Percentiles rank a stretch among this genome's conserved stretches.
Evolutionary conservation across 2,797 vertebrate genomes (phyloP).

Genomic region (Anolis apletophallus): DNA sequence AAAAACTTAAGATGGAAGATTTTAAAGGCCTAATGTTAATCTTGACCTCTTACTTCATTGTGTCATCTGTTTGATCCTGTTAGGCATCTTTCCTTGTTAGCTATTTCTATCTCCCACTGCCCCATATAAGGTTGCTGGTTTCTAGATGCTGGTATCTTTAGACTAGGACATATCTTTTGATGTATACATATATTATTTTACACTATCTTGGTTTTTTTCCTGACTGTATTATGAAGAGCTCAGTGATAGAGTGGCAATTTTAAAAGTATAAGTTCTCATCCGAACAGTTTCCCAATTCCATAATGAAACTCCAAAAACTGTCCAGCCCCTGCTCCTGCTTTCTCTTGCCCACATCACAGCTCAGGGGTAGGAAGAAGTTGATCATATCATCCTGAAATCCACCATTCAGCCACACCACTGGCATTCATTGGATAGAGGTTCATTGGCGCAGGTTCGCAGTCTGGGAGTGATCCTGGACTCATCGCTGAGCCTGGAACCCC

Average conservation of each 20-base stretch:
- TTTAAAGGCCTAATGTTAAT: slow-evolving; percentile 23
- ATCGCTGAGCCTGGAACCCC: too few species aligned
- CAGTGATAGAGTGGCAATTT: not conserved
- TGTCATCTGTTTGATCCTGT: slow-evolving; percentile 1
- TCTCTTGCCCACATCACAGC: too few species aligned
- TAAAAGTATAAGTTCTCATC: not conserved
- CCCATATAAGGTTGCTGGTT: too few species aligned
- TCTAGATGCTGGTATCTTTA: not conserved
- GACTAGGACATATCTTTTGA: not conserved
- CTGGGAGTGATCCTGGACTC: too few species aligned
- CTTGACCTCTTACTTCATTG: slow-evolving; percentile 9
- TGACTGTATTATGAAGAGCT: not conserved
- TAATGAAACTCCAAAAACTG: not conserved
- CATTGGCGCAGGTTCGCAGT: too few species aligned
- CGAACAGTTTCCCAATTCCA: not conserved
- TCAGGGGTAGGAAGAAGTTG: too few species aligned
- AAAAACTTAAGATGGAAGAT: not conserved
- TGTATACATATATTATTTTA: not conserved
- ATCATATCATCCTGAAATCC: too few species aligned
- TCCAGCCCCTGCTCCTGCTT: too few species aligned
- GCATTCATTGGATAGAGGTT: too few species aligned
- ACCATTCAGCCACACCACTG: too few species aligned
- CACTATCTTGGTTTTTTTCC: not conserved
- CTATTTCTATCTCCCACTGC: not conserved
- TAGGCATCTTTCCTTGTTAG: not conserved